These are phyloP conservation scores for Melanaphis sacchari DNA, from an alignment of 1,140 invertebrate species.

Conservation along the genomic window DNA sequence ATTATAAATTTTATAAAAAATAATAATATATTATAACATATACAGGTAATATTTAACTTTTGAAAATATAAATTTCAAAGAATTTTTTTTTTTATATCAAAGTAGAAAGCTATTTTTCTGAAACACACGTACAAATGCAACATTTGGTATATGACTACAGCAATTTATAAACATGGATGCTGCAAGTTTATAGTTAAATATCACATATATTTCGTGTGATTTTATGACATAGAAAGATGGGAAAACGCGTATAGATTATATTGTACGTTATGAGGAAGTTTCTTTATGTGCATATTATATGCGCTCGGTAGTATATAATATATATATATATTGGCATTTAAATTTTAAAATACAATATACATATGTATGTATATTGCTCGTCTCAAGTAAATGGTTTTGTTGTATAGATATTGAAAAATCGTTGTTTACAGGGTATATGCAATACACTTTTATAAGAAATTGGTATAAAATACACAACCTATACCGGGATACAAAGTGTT, in stretches of 20 bases:
- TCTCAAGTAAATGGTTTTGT: background rate
- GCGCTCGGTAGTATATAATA: background rate
- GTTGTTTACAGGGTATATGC: background rate
- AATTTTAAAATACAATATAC: conserved; percentile 27
- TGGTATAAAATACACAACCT: background rate
- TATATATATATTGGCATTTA: background rate
- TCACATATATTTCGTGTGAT: background rate
- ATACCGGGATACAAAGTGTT: background rate
- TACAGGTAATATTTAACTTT: background rate
- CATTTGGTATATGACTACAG: background rate
- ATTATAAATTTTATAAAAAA: too few relatives aligned
- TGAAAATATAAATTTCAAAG: too few relatives aligned
- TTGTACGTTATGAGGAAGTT: conserved; percentile 13
- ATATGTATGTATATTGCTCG: background rate
- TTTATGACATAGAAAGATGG: background rate
- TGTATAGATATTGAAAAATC: background rate
- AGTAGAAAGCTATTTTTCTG: background rate
- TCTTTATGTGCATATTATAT: background rate
- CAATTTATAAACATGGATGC: background rate
- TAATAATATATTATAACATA: background rate
- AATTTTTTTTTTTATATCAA: background rate
- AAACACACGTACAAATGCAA: background rate
- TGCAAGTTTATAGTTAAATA: background rate
- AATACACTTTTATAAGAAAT: background rate
- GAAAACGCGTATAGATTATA: background rate